These are phyloP conservation scores for Danaus melanippus DNA, from an alignment of 1,140 invertebrate genomes.

Conservation along the genomic window DNA sequence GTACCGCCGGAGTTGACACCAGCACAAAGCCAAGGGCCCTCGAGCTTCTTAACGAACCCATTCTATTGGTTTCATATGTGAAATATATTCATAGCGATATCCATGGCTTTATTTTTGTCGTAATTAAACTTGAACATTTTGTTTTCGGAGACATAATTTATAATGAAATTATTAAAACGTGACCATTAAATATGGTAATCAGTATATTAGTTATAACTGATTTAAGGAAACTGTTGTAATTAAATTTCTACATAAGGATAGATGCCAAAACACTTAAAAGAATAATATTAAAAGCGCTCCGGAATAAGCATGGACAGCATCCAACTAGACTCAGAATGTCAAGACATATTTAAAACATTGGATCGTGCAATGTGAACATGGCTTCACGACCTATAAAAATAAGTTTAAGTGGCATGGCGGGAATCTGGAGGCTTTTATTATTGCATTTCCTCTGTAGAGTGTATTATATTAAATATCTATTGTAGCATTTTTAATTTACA, in stretches of 20 bases:
- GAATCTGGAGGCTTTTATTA: background rate
- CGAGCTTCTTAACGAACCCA: slow-evolving; percentile 61
- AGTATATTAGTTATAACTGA: slow-evolving; percentile 2
- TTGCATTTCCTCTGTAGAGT: too few relatives aligned
- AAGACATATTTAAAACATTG: slow-evolving; percentile 12
- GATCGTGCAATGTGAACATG: slow-evolving; percentile 7
- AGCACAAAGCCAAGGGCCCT: slow-evolving; percentile 54
- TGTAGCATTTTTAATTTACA: too few relatives aligned
- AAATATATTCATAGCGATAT: slow-evolving; percentile 36
- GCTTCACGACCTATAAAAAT: slow-evolving; percentile 13
- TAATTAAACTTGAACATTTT: too few relatives aligned
- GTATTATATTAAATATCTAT: too few relatives aligned
- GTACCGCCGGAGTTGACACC: slow-evolving; percentile 39
- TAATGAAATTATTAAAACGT: too few relatives aligned
- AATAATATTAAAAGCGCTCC: too few relatives aligned
- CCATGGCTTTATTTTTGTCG: too few relatives aligned
- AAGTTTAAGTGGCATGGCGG: slow-evolving; percentile 12
- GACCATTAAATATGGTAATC: too few relatives aligned
- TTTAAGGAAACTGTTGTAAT: slow-evolving; percentile 11
- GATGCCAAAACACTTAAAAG: too few relatives aligned
- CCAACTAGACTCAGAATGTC: slow-evolving; percentile 10
- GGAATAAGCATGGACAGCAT: slow-evolving; percentile 7
- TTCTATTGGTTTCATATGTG: slow-evolving; percentile 65
- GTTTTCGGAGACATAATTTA: too few relatives aligned
- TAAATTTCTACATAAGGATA: too few relatives aligned